Evolutionary conservation across 2,113 vertebrate genomes (phyloP).

Genomic region (Eudyptes chrysolophus): DNA sequence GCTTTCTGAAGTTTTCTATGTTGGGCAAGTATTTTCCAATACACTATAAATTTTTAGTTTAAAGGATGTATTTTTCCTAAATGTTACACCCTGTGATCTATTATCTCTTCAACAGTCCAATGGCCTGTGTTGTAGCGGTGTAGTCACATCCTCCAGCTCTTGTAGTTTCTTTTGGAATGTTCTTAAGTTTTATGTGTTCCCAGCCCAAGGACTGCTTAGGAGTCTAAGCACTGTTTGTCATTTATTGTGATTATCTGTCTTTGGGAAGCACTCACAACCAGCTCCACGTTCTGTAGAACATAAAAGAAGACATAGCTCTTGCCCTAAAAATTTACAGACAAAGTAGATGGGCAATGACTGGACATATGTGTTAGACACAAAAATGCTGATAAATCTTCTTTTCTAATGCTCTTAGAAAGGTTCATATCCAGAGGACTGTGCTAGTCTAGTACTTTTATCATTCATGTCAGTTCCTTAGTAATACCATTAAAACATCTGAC

Average conservation of each 20-base stretch:
- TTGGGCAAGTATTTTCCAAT: neutral
- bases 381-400: neutral
- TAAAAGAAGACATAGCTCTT: neutral
- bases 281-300: neutral
- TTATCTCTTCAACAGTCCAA: neutral
- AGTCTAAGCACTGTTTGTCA: neutral
- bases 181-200: neutral
- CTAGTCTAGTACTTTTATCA: neutral
- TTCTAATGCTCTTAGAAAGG: neutral
- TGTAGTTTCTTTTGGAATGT: neutral
- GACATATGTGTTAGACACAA: fast-evolving
- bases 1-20: neutral
- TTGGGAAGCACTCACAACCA: neutral
- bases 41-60: neutral
- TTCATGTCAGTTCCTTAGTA: neutral
- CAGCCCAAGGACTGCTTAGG: neutral
- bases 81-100: neutral
- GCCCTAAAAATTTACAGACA: neutral
- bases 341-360: neutral
- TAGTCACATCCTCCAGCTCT: neutral
- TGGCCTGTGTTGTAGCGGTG: neutral
- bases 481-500: neutral
- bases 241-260: neutral
- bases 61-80: neutral
- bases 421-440: neutral